phyloP scores from a whole-genome alignment of 2,113 vertebrate genomes.

The Hydrochoerus hydrochaeris region DNA sequence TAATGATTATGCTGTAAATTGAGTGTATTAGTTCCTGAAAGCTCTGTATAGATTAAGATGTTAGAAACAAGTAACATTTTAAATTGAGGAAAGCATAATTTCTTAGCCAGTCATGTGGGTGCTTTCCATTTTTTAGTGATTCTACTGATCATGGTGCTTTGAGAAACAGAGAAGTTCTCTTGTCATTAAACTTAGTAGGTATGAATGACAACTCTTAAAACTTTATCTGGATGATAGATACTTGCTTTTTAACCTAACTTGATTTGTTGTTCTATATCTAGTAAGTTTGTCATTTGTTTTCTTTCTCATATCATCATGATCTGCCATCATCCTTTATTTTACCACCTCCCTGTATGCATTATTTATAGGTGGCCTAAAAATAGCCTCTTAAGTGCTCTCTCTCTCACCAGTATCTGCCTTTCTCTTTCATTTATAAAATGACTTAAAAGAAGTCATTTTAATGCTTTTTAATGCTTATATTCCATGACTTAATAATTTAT shows the following conservation, averaged over 20 bases:
- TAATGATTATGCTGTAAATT: background rate
- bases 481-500: background rate
- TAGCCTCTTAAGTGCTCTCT: background rate
- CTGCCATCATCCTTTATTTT: background rate
- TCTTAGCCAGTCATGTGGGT: background rate
- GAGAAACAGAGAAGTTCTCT: background rate
- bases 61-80: constrained; percentile 32
- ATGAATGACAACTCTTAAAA: background rate
- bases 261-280: background rate
- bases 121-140: background rate
- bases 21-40: constrained; percentile 18
- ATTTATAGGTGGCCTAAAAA: background rate
- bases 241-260: constrained; percentile 24
- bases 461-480: constrained; percentile 14
- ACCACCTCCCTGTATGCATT: background rate
- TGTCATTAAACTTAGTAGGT: background rate
- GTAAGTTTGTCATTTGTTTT: background rate
- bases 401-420: constrained; percentile 3
- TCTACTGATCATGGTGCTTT: constrained; percentile 13
- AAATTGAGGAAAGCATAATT: constrained; percentile 22
- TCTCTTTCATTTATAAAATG: background rate
- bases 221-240: background rate
- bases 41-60: background rate
- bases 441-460: background rate
- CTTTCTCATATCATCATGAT: background rate